Conservation (phyloP, 1,140 invertebrate species). For the Mycetomoellerius zeteki region DNA sequence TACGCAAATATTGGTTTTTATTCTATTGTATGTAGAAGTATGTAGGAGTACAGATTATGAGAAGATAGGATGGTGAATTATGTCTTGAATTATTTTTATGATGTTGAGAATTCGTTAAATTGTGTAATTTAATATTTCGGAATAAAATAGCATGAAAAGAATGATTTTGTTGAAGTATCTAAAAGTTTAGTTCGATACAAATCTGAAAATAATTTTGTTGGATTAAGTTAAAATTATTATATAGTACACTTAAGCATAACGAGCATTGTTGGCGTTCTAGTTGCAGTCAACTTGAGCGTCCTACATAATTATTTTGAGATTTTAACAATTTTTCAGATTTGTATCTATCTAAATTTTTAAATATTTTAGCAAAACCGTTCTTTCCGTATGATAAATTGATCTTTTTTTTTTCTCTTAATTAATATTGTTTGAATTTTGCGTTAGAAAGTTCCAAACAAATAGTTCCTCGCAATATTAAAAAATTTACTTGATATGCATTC, state of each 20-base stretch:
- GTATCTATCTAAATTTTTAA: too few relatives aligned
- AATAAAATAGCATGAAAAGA: background rate
- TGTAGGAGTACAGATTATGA: background rate
- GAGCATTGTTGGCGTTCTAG: too few relatives aligned
- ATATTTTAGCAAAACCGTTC: too few relatives aligned
- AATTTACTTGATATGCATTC: background rate
- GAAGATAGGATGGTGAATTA: background rate
- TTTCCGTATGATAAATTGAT: background rate
- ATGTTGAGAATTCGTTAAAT: background rate
- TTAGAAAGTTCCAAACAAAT: background rate
- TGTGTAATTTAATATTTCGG: background rate
- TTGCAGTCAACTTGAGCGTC: too few relatives aligned
- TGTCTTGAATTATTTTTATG: background rate
- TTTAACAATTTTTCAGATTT: too few relatives aligned
- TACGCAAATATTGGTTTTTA: background rate
- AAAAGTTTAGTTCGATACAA: too few relatives aligned
- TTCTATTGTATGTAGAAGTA: background rate
- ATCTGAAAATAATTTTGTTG: too few relatives aligned
- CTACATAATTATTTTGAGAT: too few relatives aligned
- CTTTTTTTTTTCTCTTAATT: slow-evolving; percentile 1
- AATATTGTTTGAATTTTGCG: background rate
- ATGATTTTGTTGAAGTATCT: too few relatives aligned
- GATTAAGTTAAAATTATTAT: too few relatives aligned
- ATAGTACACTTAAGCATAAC: too few relatives aligned
- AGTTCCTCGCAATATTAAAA: background rate